Conservation (phyloP, 2,888 invertebrate genomes). For the Chelonus formosanus region DNA sequence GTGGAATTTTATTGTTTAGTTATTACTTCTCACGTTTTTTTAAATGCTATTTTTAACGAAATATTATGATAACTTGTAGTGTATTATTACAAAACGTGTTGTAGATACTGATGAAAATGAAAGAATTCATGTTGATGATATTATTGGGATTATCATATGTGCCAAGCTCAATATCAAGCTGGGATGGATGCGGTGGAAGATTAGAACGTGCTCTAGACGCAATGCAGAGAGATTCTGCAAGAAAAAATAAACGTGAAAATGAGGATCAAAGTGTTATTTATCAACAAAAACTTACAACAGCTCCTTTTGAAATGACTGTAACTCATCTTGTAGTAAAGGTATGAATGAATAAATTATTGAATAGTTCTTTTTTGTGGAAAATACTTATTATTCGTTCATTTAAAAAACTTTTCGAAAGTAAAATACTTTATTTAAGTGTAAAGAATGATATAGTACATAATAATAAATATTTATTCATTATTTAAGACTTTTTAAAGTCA, state of each 20-base stretch:
- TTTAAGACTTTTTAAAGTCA: too few relatives aligned
- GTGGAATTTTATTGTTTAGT: too few relatives aligned
- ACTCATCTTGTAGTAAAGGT: slow-evolving; percentile 58
- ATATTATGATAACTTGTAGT: not conserved
- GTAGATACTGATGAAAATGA: slow-evolving; percentile 30
- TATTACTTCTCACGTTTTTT: too few relatives aligned
- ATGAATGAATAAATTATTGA: not conserved
- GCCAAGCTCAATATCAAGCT: slow-evolving; percentile 35
- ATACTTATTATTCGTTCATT: too few relatives aligned
- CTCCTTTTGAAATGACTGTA: slow-evolving; percentile 60
- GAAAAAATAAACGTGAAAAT: slow-evolving; percentile 52
- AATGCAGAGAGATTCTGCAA: slow-evolving; percentile 51
- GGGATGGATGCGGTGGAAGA: slow-evolving; percentile 58
- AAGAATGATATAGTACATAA: too few relatives aligned
- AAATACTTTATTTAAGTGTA: too few relatives aligned
- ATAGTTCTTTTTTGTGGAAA: too few relatives aligned
- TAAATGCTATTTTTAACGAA: too few relatives aligned
- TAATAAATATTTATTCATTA: too few relatives aligned
- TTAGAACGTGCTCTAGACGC: slow-evolving; percentile 60
- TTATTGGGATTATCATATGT: slow-evolving; percentile 29
- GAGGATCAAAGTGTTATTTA: slow-evolving; percentile 52
- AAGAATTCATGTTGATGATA: slow-evolving; percentile 29
- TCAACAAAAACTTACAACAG: slow-evolving; percentile 55
- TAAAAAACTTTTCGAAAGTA: too few relatives aligned
- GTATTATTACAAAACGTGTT: not conserved